These are phyloP conservation scores for Epiblema foenella DNA, from an alignment of 2,888 invertebrate species.

Conservation along the genomic window DNA sequence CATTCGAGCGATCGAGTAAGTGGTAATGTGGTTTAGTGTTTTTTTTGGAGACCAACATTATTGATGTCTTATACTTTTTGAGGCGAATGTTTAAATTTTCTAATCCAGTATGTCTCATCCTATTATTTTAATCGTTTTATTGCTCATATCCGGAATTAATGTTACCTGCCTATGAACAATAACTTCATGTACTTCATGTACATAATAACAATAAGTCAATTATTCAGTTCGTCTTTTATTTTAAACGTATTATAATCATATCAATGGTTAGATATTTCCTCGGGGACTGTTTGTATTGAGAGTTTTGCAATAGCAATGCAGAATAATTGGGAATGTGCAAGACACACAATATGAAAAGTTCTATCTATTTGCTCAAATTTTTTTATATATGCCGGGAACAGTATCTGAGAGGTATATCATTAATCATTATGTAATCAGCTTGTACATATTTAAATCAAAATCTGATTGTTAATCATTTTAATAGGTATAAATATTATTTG, in stretches of 20 bases:
- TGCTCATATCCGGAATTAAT: slow-evolving; percentile 12
- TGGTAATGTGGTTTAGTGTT: neutral
- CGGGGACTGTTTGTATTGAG: slow-evolving; percentile 2
- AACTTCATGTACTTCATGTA: neutral
- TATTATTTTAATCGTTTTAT: slow-evolving; percentile 8
- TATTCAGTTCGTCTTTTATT: slow-evolving; percentile 13
- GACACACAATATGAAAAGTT: slow-evolving; percentile 30
- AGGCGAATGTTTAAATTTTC: no score
- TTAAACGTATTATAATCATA: neutral
- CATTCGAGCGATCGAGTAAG: neutral
- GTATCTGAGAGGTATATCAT: slow-evolving; percentile 46
- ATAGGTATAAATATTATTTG: slow-evolving; percentile 48
- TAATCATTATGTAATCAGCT: slow-evolving; percentile 30
- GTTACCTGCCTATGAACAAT: slow-evolving; percentile 1
- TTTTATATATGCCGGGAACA: slow-evolving; percentile 52
- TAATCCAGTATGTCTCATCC: neutral
- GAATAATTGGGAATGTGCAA: slow-evolving; percentile 7
- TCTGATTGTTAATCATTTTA: slow-evolving; percentile 28
- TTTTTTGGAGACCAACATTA: no score
- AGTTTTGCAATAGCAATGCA: neutral
- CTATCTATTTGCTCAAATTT: slow-evolving; percentile 58
- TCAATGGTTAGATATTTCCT: neutral
- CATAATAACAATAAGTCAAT: slow-evolving; percentile 26
- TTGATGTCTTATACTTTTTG: no score
- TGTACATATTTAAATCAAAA: slow-evolving; percentile 39